These are phyloP conservation scores for Zaprionus obscuricornis DNA, from an alignment of 2,888 invertebrate genomes.

Conservation along the genomic window DNA sequence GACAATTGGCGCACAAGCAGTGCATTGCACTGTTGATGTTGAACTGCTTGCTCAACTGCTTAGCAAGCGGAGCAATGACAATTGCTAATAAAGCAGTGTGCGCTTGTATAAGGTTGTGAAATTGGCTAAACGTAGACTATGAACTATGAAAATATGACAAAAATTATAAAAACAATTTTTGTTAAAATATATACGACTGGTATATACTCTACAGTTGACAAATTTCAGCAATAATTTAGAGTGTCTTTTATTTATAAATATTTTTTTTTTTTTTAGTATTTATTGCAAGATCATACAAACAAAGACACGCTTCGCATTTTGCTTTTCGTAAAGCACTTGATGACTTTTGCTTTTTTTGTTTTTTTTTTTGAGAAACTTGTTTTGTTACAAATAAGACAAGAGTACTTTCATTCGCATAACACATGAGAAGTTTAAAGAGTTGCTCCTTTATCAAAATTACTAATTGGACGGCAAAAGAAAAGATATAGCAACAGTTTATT, in stretches of 20 bases:
- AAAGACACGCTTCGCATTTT: not conserved
- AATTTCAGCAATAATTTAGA: no score
- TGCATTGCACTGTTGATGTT: not conserved
- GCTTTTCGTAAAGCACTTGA: not conserved
- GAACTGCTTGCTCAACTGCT: not conserved
- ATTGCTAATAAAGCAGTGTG: not conserved
- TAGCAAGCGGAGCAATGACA: not conserved
- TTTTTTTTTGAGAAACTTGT: no score
- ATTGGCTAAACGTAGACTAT: constrained; percentile 11
- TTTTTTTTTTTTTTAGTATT: no score
- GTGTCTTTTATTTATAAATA: no score
- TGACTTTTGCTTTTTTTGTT: not conserved
- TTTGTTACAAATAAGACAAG: no score
- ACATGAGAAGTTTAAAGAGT: constrained; percentile 7
- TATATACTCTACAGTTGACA: no score
- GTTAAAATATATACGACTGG: no score
- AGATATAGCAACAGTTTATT: constrained; percentile 54
- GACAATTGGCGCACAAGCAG: constrained; percentile 9
- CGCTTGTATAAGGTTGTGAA: constrained; percentile 4
- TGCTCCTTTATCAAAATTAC: constrained; percentile 18
- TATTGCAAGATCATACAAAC: no score
- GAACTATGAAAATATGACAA: not conserved
- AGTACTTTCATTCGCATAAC: constrained; percentile 1
- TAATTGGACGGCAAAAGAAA: constrained; percentile 24
- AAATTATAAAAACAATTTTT: not conserved